Evolutionary conservation across 2,797 vertebrate genomes (phyloP).

Genomic region (Pantherophis alleghaniensis): DNA sequence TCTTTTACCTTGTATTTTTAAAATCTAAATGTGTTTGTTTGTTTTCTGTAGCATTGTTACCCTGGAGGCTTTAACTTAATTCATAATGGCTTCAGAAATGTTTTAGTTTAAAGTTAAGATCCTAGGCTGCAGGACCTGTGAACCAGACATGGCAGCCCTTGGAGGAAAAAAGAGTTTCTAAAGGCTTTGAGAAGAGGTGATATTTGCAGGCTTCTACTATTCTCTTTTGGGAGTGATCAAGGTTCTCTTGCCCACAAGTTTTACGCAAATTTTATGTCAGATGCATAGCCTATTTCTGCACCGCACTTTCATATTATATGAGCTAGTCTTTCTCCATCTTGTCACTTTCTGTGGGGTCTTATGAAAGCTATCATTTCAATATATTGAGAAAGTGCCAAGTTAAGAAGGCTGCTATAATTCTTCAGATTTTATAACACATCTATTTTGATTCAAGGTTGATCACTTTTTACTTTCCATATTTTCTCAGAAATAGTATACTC

Average conservation of each 20-base stretch:
- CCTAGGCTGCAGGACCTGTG: not conserved
- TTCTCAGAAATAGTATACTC: not conserved
- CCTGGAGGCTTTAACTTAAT: not conserved
- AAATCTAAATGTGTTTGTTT: not conserved
- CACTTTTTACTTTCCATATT: not conserved
- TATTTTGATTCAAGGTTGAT: not conserved
- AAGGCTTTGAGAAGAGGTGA: not conserved
- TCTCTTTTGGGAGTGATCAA: not conserved
- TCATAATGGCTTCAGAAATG: not conserved
- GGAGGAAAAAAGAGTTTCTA: not conserved
- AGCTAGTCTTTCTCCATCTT: not conserved
- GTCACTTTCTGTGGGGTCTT: not conserved
- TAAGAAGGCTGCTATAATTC: not conserved
- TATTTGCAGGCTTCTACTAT: not conserved
- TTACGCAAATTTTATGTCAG: not conserved
- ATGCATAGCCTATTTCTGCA: not conserved
- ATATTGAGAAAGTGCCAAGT: not conserved
- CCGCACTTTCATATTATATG: not conserved
- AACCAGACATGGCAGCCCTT: not conserved
- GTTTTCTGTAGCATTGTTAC: not conserved
- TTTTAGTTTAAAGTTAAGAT: not conserved
- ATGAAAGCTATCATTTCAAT: not conserved
- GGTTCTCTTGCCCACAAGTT: not conserved
- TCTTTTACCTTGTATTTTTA: not conserved
- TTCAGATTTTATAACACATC: not conserved